Evolutionary conservation across 2,888 invertebrate species (phyloP), one percentile per base, ranked within the genome.

Genomic region (Melanargia galathea): DNA sequence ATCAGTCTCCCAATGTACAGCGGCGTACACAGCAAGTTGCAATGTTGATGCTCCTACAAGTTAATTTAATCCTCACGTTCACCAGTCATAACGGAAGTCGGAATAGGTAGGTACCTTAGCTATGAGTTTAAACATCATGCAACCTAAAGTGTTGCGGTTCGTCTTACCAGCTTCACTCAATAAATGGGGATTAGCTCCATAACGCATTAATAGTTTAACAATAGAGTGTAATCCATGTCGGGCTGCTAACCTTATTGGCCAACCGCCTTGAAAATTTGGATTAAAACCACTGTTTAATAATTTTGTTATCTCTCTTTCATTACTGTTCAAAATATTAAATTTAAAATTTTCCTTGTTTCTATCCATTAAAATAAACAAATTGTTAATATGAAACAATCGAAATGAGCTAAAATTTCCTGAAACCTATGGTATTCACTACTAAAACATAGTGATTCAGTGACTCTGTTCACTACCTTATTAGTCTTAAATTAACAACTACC

Each of bases 241-340:
- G 61, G 91, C 90, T 45, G 90, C 90, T 64, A 87, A 68, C 70
- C 90, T 76, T 18, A 91, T 80, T n/a, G 86, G 85, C 90, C 89
- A 91, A 48, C 90, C 91, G 22, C 85, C 82, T 75, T 82, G 85
- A 63, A 77, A 79, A 70, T 91, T 88, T 38, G 90, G 87, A 67
- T 90, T 85, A 63, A 89, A 76, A 20, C 90, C 89, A 45, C 73
- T 72, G 51, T 73, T 80, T 60, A 91, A 74, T 55, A 83, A 74
- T 59, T 83, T 78, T 16, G 70, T 69, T 55, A 89, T 71, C 65
- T 83, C 83, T 24, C 71, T 69, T 59, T 80, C 80, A 59, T 83
- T 81, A 64, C 84, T 81, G 64, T 72, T 76, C 62, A 75, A 68
- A 67, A 88, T 86, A 49, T 77, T 72, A 55, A 74, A 73, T 75